phyloP scores from a whole-genome alignment of 2,888 invertebrate species.

The Melieria crassipennis region DNA sequence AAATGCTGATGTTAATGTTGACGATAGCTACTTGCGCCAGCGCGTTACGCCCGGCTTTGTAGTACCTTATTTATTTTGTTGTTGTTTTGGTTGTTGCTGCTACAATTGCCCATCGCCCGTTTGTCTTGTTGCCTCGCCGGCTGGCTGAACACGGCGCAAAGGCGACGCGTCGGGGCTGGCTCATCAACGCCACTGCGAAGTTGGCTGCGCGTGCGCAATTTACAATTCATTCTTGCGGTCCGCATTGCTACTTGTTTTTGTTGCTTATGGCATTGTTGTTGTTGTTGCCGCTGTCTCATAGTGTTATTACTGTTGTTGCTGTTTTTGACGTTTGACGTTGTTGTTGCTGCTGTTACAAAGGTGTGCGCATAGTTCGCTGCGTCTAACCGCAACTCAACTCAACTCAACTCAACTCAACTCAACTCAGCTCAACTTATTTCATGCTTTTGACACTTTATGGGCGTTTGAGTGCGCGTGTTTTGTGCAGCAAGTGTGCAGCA shows the following conservation, averaged over 20 bases:
- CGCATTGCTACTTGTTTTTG: conserved; percentile 5
- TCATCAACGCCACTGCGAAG: conserved; percentile 40
- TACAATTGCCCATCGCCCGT: too few relatives aligned
- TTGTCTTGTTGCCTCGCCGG: too few relatives aligned
- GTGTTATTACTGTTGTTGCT: background rate
- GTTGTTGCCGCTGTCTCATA: background rate
- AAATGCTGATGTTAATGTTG: conserved; percentile 1
- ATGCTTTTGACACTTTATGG: conserved; percentile 31
- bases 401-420: too few relatives aligned
- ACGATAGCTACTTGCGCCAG: conserved; percentile 10
- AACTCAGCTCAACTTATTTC: conserved; percentile 5
- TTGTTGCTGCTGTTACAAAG: too few relatives aligned
- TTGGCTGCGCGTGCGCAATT: conserved; percentile 48
- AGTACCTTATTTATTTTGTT: conserved; percentile 7
- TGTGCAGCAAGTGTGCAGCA: too few relatives aligned
- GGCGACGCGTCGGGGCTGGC: conserved; percentile 36
- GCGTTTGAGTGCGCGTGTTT: conserved; percentile 11
- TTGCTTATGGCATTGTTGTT: conserved; percentile 14
- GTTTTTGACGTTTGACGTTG: background rate
- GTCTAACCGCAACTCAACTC: too few relatives aligned
- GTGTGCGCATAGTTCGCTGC: too few relatives aligned
- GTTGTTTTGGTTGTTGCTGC: conserved; percentile 28
- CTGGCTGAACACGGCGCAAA: too few relatives aligned
- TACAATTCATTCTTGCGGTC: conserved; percentile 47
- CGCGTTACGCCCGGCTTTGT: conserved; percentile 7